These are phyloP conservation scores for Myotis myotis DNA, from an alignment of 2,797 vertebrate genomes.

Conservation along the genomic window DNA sequence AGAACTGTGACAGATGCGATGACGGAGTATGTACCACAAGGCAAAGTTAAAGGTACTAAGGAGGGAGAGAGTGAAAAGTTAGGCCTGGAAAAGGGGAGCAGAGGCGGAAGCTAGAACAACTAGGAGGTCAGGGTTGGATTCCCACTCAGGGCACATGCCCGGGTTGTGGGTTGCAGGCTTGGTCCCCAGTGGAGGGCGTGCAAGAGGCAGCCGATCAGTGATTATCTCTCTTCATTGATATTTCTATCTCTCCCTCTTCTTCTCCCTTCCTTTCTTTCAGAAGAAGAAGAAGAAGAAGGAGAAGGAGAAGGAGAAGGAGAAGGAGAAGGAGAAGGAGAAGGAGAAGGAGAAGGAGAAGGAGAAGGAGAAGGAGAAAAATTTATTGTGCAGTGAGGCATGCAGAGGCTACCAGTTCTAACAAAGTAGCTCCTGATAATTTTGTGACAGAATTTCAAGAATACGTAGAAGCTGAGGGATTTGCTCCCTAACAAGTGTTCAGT, in stretches of 20 bases:
- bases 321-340: too few species aligned
- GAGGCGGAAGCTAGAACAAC: neutral
- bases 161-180: neutral
- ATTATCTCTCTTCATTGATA: neutral
- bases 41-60: neutral
- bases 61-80: neutral
- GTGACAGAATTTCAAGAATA: neutral
- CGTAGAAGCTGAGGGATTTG: neutral
- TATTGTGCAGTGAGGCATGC: neutral
- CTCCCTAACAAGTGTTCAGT: too few species aligned
- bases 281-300: too few species aligned
- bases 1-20: neutral
- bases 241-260: neutral
- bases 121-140: neutral
- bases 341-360: too few species aligned
- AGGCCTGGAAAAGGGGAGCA: neutral
- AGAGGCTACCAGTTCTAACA: neutral
- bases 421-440: neutral
- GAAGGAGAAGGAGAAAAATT: too few species aligned
- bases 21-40: neutral
- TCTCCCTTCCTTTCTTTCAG: too few species aligned
- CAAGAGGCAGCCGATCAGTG: neutral
- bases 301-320: too few species aligned
- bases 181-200: neutral
- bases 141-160: neutral